Conservation (phyloP, 1,140 invertebrate species). For the Gonioctena quinquepunctata region DNA sequence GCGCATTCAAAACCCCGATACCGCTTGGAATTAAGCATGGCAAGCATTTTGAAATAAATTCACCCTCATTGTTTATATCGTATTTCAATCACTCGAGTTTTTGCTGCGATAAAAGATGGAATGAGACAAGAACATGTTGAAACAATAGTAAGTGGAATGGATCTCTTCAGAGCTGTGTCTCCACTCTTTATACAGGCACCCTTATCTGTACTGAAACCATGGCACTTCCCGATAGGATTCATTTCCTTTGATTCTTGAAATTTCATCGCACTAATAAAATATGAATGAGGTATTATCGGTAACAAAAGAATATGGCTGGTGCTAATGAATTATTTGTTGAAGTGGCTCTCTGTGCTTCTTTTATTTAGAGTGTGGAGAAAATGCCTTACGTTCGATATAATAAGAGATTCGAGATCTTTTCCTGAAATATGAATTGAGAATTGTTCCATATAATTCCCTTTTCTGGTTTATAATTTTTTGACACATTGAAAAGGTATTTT, state of each 20-base stretch:
- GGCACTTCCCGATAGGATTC: conserved; percentile 29
- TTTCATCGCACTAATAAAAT: conserved; percentile 17
- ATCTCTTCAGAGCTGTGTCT: conserved; percentile 34
- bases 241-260: conserved; percentile 28
- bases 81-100: conserved; percentile 40
- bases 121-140: conserved; percentile 45
- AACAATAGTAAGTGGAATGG: conserved; percentile 41
- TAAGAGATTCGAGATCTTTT: too few relatives aligned
- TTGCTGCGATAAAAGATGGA: conserved; percentile 40
- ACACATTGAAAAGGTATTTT: too few relatives aligned
- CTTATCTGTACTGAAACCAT: conserved; percentile 25
- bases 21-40: background rate
- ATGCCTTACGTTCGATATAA: too few relatives aligned
- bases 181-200: conserved; percentile 33
- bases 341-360: background rate
- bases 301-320: conserved; percentile 6
- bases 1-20: background rate
- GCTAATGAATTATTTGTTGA: conserved; percentile 2
- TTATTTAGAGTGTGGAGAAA: background rate
- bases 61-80: conserved; percentile 38
- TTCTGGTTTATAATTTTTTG: too few relatives aligned
- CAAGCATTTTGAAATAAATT: conserved; percentile 27
- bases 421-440: too few relatives aligned
- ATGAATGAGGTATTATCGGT: conserved; percentile 8
- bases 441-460: too few relatives aligned